Evolutionary conservation across 2,797 vertebrate species (phyloP).

Genomic region (Tokudaia tokunoshimensis): DNA sequence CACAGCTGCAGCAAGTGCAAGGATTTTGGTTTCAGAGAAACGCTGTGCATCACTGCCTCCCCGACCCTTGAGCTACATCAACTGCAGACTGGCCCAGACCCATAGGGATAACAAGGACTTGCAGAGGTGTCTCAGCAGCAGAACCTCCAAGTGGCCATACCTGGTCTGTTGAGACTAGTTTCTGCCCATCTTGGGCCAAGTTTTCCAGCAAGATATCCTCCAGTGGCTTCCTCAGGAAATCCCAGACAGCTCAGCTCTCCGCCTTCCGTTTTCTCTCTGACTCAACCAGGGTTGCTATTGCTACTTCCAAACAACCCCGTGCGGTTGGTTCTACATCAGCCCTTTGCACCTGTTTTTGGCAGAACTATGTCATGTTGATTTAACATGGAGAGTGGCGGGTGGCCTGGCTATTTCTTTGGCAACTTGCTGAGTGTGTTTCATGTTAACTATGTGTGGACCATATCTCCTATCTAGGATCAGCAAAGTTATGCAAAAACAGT

Average conservation of each 20-base stretch:
- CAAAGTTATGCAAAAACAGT: not conserved
- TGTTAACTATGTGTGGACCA: not conserved
- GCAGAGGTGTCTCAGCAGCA: no score
- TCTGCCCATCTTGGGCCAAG: not conserved
- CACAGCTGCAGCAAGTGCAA: not conserved
- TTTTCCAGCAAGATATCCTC: not conserved
- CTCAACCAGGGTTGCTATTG: not conserved
- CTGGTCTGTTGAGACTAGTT: not conserved
- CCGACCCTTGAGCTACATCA: no score
- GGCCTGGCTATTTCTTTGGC: not conserved
- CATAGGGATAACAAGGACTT: not conserved
- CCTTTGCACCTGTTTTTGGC: no score
- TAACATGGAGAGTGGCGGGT: not conserved
- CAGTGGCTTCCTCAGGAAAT: not conserved
- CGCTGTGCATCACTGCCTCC: not conserved
- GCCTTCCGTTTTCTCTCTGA: not conserved
- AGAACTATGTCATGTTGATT: no score
- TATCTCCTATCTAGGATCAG: not conserved
- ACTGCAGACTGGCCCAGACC: not conserved
- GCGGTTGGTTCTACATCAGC: not conserved
- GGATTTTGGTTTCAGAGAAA: not conserved
- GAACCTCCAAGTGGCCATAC: rapidly evolving
- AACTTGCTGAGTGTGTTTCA: not conserved
- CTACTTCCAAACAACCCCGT: not conserved
- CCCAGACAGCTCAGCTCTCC: not conserved